These are phyloP conservation scores for Drosophila ustulata DNA, from an alignment of 2,888 invertebrate genomes.

Conservation along the genomic window DNA sequence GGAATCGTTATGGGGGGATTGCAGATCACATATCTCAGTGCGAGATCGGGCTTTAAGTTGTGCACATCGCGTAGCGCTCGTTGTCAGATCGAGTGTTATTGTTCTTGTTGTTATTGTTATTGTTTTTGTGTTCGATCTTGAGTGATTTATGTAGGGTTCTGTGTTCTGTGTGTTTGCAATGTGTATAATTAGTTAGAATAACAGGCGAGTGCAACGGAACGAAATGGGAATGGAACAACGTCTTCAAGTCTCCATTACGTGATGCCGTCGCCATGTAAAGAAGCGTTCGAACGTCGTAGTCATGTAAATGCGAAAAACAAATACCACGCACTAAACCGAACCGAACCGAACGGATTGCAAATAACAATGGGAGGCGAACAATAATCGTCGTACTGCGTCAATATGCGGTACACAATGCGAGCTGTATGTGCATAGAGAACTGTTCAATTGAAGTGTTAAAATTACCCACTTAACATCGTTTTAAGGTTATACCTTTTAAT, in stretches of 20 bases:
- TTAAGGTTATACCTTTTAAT: conserved; percentile 73
- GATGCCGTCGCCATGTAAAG: conserved; percentile 33
- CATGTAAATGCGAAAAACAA: conserved; percentile 68
- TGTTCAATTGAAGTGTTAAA: conserved; percentile 80
- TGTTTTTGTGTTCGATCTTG: conserved; percentile 3
- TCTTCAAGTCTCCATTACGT: conserved; percentile 31
- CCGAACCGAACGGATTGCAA: conserved; percentile 13
- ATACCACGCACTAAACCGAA: conserved; percentile 60
- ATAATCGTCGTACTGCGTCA: not conserved
- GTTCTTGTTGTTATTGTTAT: not conserved
- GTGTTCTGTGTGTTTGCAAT: conserved; percentile 1
- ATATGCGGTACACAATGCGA: conserved; percentile 13
- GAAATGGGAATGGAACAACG: conserved; percentile 3
- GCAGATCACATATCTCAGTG: conserved; percentile 64
- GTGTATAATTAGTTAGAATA: conserved; percentile 3
- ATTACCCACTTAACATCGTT: conserved; percentile 77
- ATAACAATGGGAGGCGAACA: conserved; percentile 6
- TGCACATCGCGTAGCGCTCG: conserved; percentile 53
- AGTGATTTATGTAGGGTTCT: conserved; percentile 14
- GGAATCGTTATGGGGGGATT: conserved; percentile 45
- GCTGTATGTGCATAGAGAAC: conserved; percentile 52
- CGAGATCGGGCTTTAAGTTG: conserved; percentile 67
- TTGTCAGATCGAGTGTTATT: not conserved
- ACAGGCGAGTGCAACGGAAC: not conserved
- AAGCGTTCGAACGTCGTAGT: conserved; percentile 7